Base-by-base conservation (phyloP, 35 echinoderm and acorn worm species). In the Heliocidaris erythrogramma region DNA sequence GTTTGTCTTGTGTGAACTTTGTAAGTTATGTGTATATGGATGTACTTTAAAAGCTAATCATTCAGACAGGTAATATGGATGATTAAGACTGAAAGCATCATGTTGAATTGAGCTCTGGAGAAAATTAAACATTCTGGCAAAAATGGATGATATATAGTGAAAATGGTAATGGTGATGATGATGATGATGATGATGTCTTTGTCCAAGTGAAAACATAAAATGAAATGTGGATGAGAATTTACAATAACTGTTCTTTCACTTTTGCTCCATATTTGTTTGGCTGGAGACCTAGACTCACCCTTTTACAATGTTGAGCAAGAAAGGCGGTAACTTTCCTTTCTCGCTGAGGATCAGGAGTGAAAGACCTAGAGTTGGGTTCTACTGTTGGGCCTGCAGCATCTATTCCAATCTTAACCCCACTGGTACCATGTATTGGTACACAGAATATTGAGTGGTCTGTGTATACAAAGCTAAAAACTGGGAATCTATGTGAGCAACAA, bases 321-420 rank as follows among this genome's bases (percentile, higher is more conserved):
- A 89, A 89, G 11, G 10, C 47, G 14, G 32, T 89, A 32, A 32
- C 47, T n/a, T 89, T n/a, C 87, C 31, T 42, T 89, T 89, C 87
- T 89, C 87, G 30, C 24, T 47, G 31, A 47, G 87, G 87, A 27
- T 89, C 87, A 21, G 87, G 87, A 89, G 87, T 89, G 87, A 89
- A 89, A 16, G 87, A 47, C 31, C 87, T 89, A 32, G 87, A 47
- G 87, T 89, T 89, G 87, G 47, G 31, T 47, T 30, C 47, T 31
- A 89, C 87, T 18, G 21, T 31, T 48, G 31, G 31, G 29, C 87
- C 87, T 16, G 87, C 87, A 35, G 87, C 87, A 89, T 89, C 87
- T 47, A 89, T 89, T 14, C 87, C 87, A 47, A 48, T 89, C 87
- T 89, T 89, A 32, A 89, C 31, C 47, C 87, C 87, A 4, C 11